Conservation (phyloP, 2,888 invertebrate genomes). For the Choristoneura rosaceana region DNA sequence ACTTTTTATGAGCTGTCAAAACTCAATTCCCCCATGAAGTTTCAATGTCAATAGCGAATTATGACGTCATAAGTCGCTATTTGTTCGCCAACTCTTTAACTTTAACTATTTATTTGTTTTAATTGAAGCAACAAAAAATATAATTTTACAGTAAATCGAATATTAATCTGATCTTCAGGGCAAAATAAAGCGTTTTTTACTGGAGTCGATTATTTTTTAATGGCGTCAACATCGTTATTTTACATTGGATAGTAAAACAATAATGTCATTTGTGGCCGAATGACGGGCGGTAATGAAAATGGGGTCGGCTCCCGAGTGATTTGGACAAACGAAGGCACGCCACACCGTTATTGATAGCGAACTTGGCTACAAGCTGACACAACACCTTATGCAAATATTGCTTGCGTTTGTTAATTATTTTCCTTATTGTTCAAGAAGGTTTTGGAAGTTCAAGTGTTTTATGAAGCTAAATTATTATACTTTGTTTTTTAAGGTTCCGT, state of each 20-base stretch:
- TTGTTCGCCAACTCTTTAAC: too few species aligned
- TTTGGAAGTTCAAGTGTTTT: background rate
- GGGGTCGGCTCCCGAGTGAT: slow-evolving; percentile 32
- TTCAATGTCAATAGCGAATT: too few species aligned
- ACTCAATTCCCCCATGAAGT: too few species aligned
- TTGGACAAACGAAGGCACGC: slow-evolving; percentile 16
- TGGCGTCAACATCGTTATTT: too few species aligned
- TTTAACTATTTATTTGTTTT: too few species aligned
- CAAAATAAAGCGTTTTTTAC: too few species aligned
- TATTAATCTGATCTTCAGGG: too few species aligned
- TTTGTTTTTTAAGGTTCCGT: background rate
- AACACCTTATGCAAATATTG: slow-evolving; percentile 8
- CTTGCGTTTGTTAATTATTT: slow-evolving; percentile 3
- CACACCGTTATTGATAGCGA: slow-evolving; percentile 31
- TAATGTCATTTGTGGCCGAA: slow-evolving; percentile 13
- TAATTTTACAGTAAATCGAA: too few species aligned
- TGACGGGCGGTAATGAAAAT: slow-evolving; percentile 39
- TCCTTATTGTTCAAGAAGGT: background rate
- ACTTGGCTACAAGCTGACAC: background rate
- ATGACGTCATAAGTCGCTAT: too few species aligned
- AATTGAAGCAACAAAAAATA: too few species aligned
- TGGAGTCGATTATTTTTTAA: too few species aligned
- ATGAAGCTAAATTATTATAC: background rate
- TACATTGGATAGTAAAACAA: slow-evolving; percentile 24
- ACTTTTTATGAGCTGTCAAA: too few species aligned